Percentiles rank a stretch among this genome's conserved stretches.
phyloP scores from a whole-genome alignment of 2,888 invertebrate genomes.

The Sepioteuthis lessoniana region DNA sequence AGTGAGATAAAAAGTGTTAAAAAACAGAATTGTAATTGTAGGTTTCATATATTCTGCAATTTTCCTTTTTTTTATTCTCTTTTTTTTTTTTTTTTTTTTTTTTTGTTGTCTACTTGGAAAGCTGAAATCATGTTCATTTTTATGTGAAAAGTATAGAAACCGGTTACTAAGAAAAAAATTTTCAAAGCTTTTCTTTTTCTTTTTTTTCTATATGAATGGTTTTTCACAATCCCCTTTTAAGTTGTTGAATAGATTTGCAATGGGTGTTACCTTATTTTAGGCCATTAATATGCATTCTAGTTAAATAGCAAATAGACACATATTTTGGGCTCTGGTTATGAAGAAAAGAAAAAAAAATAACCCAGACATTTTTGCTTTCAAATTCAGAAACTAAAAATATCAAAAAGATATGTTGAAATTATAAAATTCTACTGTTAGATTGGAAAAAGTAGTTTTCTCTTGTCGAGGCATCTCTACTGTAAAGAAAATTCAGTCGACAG shows the following conservation, averaged over 20 bases:
- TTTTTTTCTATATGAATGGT: background rate
- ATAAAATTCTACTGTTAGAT: background rate
- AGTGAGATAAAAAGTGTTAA: no score
- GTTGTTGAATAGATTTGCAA: background rate
- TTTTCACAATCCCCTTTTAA: background rate
- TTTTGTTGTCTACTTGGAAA: background rate
- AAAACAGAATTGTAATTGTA: background rate
- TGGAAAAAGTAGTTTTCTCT: background rate
- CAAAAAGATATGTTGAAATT: background rate
- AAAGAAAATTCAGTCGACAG: no score
- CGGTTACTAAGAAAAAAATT: background rate
- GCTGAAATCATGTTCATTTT: background rate
- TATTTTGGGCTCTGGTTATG: background rate
- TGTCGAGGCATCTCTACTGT: background rate
- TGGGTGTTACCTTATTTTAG: background rate
- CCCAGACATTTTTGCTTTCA: background rate
- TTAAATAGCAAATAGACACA: background rate
- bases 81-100: no score
- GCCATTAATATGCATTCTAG: background rate
- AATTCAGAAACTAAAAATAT: background rate
- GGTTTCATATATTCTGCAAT: background rate
- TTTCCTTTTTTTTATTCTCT: no score
- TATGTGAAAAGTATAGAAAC: background rate
- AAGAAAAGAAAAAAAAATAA: background rate
- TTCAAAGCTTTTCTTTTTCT: background rate